Evolutionary conservation across 1,140 invertebrate species (phyloP).

Genomic region (Pseudomyrmex concolor): DNA sequence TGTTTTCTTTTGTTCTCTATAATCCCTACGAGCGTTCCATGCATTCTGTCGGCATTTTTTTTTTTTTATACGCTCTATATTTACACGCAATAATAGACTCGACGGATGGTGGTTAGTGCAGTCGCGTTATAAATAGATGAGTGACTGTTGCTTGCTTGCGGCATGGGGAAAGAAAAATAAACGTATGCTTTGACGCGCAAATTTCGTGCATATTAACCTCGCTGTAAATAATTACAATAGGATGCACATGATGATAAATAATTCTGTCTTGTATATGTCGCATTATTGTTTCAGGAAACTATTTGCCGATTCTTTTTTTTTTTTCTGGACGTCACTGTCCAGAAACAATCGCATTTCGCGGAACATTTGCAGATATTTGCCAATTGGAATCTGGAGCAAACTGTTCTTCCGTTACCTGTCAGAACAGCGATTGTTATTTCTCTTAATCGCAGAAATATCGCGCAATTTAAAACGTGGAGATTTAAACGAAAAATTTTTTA

Average conservation of each 20-base stretch:
- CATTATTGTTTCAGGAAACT: too few species aligned
- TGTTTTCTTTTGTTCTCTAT: neutral
- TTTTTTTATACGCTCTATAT: constrained; percentile 48
- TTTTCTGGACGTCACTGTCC: neutral
- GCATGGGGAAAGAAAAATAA: constrained; percentile 54
- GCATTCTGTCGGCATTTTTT: constrained; percentile 40
- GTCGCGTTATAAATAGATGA: constrained; percentile 58
- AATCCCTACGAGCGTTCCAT: constrained; percentile 19
- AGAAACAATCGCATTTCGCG: constrained; percentile 5
- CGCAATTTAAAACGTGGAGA: too few species aligned
- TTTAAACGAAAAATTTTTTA: too few species aligned
- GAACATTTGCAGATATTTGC: constrained; percentile 24
- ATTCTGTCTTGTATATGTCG: neutral
- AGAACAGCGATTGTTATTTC: constrained; percentile 36
- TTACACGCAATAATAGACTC: constrained; percentile 57
- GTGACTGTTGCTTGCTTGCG: constrained; percentile 54
- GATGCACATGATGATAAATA: neutral
- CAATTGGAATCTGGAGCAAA: constrained; percentile 11
- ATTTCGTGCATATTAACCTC: constrained; percentile 12
- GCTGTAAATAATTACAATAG: constrained; percentile 23
- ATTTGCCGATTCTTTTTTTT: too few species aligned
- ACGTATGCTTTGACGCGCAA: constrained; percentile 26
- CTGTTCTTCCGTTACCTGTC: neutral
- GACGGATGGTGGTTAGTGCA: constrained; percentile 50
- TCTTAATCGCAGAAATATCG: neutral